These are phyloP conservation scores for Merodon equestris DNA, from an alignment of 2,888 invertebrate species.

Conservation along the genomic window DNA sequence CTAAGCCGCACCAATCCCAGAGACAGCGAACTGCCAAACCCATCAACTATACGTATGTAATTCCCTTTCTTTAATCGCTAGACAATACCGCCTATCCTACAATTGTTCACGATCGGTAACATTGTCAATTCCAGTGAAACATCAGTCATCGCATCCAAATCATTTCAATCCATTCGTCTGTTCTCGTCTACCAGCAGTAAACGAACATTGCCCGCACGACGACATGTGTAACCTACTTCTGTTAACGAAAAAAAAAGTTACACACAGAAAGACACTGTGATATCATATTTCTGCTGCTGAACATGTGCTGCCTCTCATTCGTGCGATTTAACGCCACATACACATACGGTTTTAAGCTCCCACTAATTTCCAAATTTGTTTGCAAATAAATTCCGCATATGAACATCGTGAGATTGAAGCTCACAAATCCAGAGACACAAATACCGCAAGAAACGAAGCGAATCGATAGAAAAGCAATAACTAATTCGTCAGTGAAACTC, in stretches of 20 bases:
- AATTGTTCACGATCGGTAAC: too few relatives aligned
- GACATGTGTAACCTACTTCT: constrained; percentile 52
- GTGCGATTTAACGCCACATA: too few relatives aligned
- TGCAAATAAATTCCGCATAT: constrained; percentile 28
- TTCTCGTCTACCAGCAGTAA: neutral
- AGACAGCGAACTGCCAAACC: too few relatives aligned
- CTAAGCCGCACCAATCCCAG: too few relatives aligned
- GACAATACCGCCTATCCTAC: too few relatives aligned
- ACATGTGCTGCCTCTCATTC: constrained; percentile 20
- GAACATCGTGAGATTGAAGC: too few relatives aligned
- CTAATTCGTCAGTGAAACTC: constrained; percentile 8
- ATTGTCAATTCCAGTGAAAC: too few relatives aligned
- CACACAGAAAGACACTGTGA: constrained; percentile 14
- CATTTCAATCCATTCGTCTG: too few relatives aligned
- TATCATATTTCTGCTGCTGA: constrained; percentile 23
- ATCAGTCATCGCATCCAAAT: too few relatives aligned
- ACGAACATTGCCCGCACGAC: constrained; percentile 21
- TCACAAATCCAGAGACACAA: constrained; percentile 17
- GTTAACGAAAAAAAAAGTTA: constrained; percentile 28
- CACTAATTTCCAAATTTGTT: constrained; percentile 24
- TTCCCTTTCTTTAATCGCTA: too few relatives aligned
- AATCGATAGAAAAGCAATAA: constrained; percentile 6
- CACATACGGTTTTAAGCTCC: constrained; percentile 36
- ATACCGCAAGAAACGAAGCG: constrained; percentile 14
- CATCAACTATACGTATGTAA: too few relatives aligned